phyloP scores from a whole-genome alignment of 2,888 invertebrate genomes.

The Pterostichus niger region DNA sequence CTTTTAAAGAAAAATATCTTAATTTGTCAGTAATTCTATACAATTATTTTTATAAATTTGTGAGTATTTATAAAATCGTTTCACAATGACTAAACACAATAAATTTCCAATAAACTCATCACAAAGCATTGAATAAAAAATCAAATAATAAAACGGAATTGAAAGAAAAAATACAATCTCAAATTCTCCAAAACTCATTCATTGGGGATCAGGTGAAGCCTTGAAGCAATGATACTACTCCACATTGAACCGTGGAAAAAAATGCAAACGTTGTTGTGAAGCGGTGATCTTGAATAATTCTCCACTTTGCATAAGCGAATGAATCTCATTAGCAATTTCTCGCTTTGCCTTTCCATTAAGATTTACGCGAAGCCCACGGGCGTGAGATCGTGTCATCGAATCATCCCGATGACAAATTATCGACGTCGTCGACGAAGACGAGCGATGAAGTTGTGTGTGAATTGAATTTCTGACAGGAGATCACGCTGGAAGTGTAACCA shows the following conservation, averaged over 20 bases:
- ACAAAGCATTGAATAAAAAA: conserved; percentile 15
- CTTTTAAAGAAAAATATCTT: too few relatives aligned
- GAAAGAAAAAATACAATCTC: conserved; percentile 5
- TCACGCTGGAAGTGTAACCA: neutral
- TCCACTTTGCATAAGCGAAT: conserved; percentile 51
- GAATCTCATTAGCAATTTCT: conserved; percentile 60
- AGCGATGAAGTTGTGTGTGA: neutral
- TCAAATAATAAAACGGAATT: neutral
- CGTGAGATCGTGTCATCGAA: conserved; percentile 40
- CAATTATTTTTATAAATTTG: too few relatives aligned
- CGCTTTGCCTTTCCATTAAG: conserved; percentile 46
- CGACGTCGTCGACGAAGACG: neutral
- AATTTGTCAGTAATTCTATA: too few relatives aligned
- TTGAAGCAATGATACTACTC: conserved; percentile 18
- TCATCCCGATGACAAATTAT: conserved; percentile 55
- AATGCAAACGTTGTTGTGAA: conserved; percentile 53
- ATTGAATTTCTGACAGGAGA: conserved; percentile 2
- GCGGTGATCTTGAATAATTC: conserved; percentile 57
- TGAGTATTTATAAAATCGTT: too few relatives aligned
- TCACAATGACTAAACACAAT: conserved; percentile 7
- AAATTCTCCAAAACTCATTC: conserved; percentile 2
- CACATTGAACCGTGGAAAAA: neutral
- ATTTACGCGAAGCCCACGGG: conserved; percentile 1
- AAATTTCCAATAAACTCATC: neutral
- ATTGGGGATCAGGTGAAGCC: conserved; percentile 23